phyloP scores from a whole-genome alignment of 2,113 vertebrate genomes.

The Chionomys nivalis region DNA sequence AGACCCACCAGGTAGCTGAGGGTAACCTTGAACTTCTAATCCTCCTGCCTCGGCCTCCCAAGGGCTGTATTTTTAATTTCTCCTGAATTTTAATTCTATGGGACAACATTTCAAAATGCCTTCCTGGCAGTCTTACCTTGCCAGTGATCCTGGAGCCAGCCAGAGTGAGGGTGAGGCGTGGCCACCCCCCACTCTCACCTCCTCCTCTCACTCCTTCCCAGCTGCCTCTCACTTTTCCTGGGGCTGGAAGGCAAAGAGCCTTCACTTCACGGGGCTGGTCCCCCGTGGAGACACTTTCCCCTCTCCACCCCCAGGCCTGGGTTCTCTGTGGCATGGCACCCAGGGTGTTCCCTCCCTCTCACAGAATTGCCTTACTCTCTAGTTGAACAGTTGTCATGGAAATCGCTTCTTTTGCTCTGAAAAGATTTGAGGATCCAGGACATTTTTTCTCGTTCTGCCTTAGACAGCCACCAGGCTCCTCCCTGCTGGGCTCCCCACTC shows the following conservation, averaged over 20 bases:
- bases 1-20: neutral
- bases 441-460: constrained; percentile 26
- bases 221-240: neutral
- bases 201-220: too few species aligned
- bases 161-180: neutral
- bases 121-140: neutral
- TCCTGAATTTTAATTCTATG: neutral
- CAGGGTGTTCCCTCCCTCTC: neutral
- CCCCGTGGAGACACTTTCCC: neutral
- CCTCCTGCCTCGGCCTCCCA: neutral
- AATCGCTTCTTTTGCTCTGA: constrained; percentile 81
- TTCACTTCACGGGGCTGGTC: neutral
- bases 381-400: constrained; percentile 83
- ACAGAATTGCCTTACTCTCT: constrained; percentile 50
- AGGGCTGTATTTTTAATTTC: neutral
- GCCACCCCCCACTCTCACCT: too few species aligned
- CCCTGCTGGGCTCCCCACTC: neutral
- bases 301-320: neutral
- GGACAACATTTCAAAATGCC: neutral
- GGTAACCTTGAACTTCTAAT: neutral
- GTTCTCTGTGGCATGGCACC: neutral
- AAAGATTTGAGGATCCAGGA: constrained; percentile 49
- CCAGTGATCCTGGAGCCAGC: too few species aligned
- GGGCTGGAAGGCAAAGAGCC: neutral
- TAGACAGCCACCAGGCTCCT: neutral